These are phyloP conservation scores for Actinernus sp. DNA, from an alignment of 92 coral and sea anemone species.

Conservation along the genomic window DNA sequence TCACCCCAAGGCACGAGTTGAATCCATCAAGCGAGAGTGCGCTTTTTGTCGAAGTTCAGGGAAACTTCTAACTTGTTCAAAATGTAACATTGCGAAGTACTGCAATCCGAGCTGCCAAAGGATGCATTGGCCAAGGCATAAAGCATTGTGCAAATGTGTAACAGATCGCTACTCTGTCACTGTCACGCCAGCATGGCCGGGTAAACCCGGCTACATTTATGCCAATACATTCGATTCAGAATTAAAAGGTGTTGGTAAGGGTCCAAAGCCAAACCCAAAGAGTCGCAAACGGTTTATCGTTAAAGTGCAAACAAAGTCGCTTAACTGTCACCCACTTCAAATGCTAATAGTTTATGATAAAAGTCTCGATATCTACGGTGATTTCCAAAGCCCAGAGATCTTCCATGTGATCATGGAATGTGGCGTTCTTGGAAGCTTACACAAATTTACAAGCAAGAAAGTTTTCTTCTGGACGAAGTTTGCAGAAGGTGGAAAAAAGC, in stretches of 20 bases:
- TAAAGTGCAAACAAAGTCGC: conserved; percentile 49
- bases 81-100: conserved; percentile 65
- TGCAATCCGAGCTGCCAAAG: conserved; percentile 61
- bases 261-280: conserved; percentile 55
- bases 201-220: neutral
- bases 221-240: conserved; percentile 39
- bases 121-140: conserved; percentile 60
- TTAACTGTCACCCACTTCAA: conserved; percentile 68
- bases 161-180: conserved; percentile 43
- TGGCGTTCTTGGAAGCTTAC: conserved; percentile 64
- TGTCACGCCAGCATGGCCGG: conserved; percentile 3
- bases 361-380: conserved; percentile 37
- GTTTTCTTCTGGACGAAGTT: conserved; percentile 66
- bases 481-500: conserved; percentile 32
- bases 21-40: conserved; percentile 31
- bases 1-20: conserved; percentile 45
- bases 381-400: conserved; percentile 63
- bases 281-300: conserved; percentile 58
- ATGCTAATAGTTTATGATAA: conserved; percentile 33
- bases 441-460: conserved; percentile 69
- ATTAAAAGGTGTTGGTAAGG: conserved; percentile 58
- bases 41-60: conserved; percentile 48
- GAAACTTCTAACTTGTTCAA: conserved; percentile 33
- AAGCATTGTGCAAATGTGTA: conserved; percentile 40
- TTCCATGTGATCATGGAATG: conserved; percentile 77